A percentile compares a stretch with the other conserved stretches of the same genome.
Conservation (phyloP, 2,797 vertebrate genomes). For the Anas georgica region DNA sequence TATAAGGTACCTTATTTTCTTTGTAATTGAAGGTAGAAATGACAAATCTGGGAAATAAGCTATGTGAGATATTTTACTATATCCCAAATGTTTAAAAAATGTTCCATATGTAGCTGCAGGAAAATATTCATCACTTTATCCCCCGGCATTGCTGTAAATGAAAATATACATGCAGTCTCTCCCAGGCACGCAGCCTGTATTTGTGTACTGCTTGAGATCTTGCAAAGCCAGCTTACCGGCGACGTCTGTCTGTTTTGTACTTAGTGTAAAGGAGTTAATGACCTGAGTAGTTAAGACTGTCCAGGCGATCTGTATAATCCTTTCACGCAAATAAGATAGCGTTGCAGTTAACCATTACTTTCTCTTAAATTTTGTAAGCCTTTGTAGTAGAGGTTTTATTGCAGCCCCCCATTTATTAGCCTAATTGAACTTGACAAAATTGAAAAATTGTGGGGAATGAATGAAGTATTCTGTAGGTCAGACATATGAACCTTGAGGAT, state of each 20-base stretch:
- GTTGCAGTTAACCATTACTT: background rate
- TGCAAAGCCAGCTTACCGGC: slow-evolving; percentile 10
- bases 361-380: background rate
- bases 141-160: background rate
- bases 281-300: slow-evolving; percentile 44
- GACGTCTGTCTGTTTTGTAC: background rate
- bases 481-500: background rate
- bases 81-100: background rate
- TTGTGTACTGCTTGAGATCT: background rate
- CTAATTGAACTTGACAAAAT: background rate
- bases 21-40: background rate
- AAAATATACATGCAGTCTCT: background rate
- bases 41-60: background rate
- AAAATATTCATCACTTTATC: background rate
- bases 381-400: background rate
- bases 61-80: background rate
- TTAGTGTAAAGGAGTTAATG: slow-evolving; percentile 52
- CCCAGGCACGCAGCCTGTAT: background rate
- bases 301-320: slow-evolving; percentile 41
- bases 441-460: background rate
- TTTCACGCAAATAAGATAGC: slow-evolving; percentile 8
- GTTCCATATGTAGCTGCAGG: background rate
- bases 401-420: background rate
- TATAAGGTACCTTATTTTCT: background rate
- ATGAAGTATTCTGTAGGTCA: background rate